Percentiles rank a stretch among this genome's conserved stretches.
Evolutionary conservation across 2,888 invertebrate species (phyloP).

Genomic region (Andrena trimmerana): DNA sequence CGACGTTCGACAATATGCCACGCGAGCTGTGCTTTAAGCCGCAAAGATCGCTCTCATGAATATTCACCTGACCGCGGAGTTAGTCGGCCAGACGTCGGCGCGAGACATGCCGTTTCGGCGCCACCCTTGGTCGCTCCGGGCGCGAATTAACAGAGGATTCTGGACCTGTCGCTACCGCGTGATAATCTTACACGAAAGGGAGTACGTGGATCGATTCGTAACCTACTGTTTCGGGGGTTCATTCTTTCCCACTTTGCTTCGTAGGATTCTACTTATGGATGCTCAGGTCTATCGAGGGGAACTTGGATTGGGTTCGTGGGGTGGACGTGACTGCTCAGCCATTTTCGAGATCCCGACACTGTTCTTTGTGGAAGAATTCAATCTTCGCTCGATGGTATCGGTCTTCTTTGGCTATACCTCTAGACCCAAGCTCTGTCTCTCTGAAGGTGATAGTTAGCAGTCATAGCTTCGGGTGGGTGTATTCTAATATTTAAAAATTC

Average conservation of each 20-base stretch:
- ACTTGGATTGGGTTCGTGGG: too few species aligned
- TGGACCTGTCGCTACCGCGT: slow-evolving; percentile 29
- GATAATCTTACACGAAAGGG: background rate
- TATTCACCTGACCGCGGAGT: slow-evolving; percentile 75
- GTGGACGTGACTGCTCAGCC: too few species aligned
- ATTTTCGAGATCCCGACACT: too few species aligned
- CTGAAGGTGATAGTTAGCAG: too few species aligned
- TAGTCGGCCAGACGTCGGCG: slow-evolving; percentile 68
- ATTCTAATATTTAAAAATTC: too few species aligned
- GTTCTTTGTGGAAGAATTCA: too few species aligned
- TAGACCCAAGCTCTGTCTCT: too few species aligned
- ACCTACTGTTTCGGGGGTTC: background rate
- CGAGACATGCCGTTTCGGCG: slow-evolving; percentile 70
- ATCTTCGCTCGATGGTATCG: too few species aligned
- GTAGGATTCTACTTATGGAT: background rate
- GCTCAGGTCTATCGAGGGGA: too few species aligned
- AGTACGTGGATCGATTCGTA: background rate
- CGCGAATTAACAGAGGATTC: slow-evolving; percentile 58
- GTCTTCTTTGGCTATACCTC: too few species aligned
- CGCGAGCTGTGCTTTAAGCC: slow-evolving; percentile 68
- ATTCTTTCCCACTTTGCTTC: background rate
- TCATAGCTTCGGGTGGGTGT: too few species aligned
- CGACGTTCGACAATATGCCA: slow-evolving; percentile 61
- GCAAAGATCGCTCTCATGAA: slow-evolving; percentile 77
- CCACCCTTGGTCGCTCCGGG: slow-evolving; percentile 41